A percentile compares a stretch with the other conserved stretches of the same genome.
Evolutionary conservation across 2,888 invertebrate species (phyloP).

Genomic region (Andrena chrysosceles): DNA sequence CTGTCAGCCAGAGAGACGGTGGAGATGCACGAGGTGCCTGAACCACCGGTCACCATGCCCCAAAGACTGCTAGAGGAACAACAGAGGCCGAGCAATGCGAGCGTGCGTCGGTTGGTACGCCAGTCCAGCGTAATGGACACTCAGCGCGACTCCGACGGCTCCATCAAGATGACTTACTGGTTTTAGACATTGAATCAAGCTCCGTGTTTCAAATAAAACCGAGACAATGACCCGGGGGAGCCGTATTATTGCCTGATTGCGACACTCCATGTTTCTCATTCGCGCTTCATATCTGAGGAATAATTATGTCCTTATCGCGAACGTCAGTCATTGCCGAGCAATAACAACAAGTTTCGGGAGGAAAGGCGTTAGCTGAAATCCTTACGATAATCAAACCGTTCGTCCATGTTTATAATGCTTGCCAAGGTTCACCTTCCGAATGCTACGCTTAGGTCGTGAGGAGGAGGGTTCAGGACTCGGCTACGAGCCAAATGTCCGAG

Average conservation of each 20-base stretch:
- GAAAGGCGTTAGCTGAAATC: background rate
- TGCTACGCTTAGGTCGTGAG: too few relatives aligned
- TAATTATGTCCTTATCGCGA: too few relatives aligned
- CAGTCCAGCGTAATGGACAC: constrained; percentile 94
- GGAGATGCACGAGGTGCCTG: constrained; percentile 81
- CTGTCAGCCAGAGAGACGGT: constrained; percentile 87
- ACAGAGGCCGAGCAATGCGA: constrained; percentile 63
- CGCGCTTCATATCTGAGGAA: background rate
- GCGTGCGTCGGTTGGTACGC: constrained; percentile 88
- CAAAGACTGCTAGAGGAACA: constrained; percentile 69
- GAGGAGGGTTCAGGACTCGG: too few relatives aligned
- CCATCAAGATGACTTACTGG: constrained; percentile 95
- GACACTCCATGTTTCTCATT: background rate
- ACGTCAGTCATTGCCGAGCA: too few relatives aligned
- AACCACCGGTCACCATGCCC: constrained; percentile 57
- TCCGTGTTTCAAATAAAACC: constrained; percentile 54
- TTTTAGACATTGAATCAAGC: constrained; percentile 86
- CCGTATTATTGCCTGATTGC: background rate
- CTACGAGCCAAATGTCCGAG: too few relatives aligned
- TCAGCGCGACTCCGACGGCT: constrained; percentile 91
- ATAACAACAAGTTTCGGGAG: background rate
- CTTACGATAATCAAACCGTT: too few relatives aligned
- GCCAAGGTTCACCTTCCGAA: too few relatives aligned
- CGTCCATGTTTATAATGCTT: too few relatives aligned
- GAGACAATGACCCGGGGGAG: constrained; percentile 1